These are phyloP conservation scores for Exaiptasia diaphana DNA, from an alignment of 64 coral and sea anemone genomes.

Conservation along the genomic window DNA sequence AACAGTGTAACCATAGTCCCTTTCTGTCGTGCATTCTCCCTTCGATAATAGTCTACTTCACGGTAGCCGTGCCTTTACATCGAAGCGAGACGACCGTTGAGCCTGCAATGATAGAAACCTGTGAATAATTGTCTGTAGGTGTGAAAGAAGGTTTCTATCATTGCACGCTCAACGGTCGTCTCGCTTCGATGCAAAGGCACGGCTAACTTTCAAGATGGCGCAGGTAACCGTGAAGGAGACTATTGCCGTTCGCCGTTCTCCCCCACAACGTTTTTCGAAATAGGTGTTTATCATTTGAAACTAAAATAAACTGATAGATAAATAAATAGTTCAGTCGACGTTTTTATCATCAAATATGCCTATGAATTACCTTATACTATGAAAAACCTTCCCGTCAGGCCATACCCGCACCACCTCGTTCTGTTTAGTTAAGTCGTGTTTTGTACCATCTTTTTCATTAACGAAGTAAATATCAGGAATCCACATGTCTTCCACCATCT, in stretches of 20 bases:
- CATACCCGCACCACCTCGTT: conserved; percentile 88
- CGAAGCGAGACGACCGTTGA: too few relatives aligned
- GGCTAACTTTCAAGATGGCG: neutral
- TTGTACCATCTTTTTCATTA: conserved; percentile 78
- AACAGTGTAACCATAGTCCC: too few relatives aligned
- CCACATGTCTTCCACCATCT: conserved; percentile 94
- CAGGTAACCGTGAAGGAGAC: neutral
- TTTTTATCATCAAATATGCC: too few relatives aligned
- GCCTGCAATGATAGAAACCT: too few relatives aligned
- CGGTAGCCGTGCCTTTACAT: too few relatives aligned
- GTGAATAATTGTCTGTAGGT: too few relatives aligned
- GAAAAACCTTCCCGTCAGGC: conserved; percentile 81
- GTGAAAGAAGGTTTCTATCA: too few relatives aligned
- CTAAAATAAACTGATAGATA: neutral
- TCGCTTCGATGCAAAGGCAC: too few relatives aligned
- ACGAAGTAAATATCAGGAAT: conserved; percentile 94
- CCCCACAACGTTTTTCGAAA: neutral
- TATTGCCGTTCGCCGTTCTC: neutral
- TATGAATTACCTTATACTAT: conserved; percentile 71
- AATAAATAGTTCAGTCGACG: too few relatives aligned
- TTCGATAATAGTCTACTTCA: too few relatives aligned
- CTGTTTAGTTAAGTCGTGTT: conserved; percentile 84
- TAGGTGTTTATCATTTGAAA: neutral
- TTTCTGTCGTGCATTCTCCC: too few relatives aligned
- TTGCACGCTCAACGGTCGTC: too few relatives aligned